A percentile compares a stretch with the other conserved stretches of the same genome.
Evolutionary conservation across 2,113 vertebrate genomes (phyloP).

Genomic region (Lepisosteus oculatus): DNA sequence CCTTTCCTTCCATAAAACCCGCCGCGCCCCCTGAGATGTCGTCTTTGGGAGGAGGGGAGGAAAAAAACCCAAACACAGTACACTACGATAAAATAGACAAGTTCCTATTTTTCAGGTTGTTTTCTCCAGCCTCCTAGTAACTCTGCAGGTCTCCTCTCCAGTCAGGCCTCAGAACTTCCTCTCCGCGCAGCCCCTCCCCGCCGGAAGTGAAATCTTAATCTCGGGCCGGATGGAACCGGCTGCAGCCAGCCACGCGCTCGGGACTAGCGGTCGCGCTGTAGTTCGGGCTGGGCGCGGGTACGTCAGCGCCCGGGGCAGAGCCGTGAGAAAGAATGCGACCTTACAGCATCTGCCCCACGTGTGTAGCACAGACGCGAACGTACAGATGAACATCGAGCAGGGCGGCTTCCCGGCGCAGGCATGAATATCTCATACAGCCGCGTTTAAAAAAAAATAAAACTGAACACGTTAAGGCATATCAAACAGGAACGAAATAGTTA

Average conservation of each 20-base stretch:
- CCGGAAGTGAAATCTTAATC: slow-evolving; percentile 48
- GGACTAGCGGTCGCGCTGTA: not conserved
- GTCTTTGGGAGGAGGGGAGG: no score
- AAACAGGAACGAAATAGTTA: no score
- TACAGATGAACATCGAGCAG: not conserved
- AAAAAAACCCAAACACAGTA: no score
- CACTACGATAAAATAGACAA: no score
- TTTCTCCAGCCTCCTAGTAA: slow-evolving; percentile 26
- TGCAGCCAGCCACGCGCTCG: slow-evolving; percentile 27
- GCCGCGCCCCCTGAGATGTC: no score
- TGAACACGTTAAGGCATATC: no score
- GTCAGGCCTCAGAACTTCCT: slow-evolving; percentile 45
- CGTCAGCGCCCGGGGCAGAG: not conserved
- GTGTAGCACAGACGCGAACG: not conserved
- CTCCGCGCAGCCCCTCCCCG: slow-evolving; percentile 23
- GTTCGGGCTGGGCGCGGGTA: no score
- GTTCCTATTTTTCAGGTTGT: not conserved
- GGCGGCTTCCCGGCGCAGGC: not conserved
- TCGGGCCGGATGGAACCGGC: slow-evolving; percentile 46
- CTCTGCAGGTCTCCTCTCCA: slow-evolving; percentile 8
- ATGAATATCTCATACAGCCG: not conserved
- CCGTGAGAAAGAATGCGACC: not conserved
- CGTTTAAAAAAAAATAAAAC: no score
- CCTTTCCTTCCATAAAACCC: no score
- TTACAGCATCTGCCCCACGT: not conserved